Conservation (phyloP, 2,113 vertebrate species). For the Neodon shergylaensis region DNA sequence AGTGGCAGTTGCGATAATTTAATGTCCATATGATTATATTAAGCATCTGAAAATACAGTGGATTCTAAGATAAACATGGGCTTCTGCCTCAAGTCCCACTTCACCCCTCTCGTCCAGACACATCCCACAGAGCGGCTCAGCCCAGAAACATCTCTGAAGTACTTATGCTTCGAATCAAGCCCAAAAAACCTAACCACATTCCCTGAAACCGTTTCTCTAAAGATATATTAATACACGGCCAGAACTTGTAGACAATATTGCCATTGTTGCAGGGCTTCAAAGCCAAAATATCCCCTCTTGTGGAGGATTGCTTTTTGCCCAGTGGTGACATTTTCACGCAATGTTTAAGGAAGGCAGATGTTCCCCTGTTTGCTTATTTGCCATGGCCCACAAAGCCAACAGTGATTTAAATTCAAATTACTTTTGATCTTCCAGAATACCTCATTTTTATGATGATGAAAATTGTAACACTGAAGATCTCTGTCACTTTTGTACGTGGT, state of each 20-base stretch:
- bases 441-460: conserved; percentile 55
- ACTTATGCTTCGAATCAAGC: conserved; percentile 22
- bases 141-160: neutral
- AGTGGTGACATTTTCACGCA: conserved; percentile 26
- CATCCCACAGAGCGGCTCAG: neutral
- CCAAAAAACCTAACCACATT: conserved; percentile 21
- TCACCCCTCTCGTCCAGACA: conserved; percentile 3
- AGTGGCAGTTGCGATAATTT: conserved; percentile 4
- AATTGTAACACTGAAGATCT: neutral
- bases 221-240: conserved; percentile 46
- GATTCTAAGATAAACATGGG: conserved; percentile 40
- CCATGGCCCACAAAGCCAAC: conserved; percentile 37
- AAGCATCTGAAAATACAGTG: neutral
- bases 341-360: conserved; percentile 60
- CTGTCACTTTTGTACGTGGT: neutral
- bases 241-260: conserved; percentile 39
- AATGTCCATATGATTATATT: neutral
- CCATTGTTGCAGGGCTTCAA: conserved; percentile 6
- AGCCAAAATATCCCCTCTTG: conserved; percentile 44
- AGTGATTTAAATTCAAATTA: conserved; percentile 63
- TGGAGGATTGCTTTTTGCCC: conserved; percentile 58
- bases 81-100: neutral
- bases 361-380: conserved; percentile 53
- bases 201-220: neutral
- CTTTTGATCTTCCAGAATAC: conserved; percentile 48